Percentiles rank a stretch among this genome's conserved stretches.
These are phyloP conservation scores for Porites lobata DNA, from an alignment of 92 coral and sea anemone genomes.

Conservation along the genomic window DNA sequence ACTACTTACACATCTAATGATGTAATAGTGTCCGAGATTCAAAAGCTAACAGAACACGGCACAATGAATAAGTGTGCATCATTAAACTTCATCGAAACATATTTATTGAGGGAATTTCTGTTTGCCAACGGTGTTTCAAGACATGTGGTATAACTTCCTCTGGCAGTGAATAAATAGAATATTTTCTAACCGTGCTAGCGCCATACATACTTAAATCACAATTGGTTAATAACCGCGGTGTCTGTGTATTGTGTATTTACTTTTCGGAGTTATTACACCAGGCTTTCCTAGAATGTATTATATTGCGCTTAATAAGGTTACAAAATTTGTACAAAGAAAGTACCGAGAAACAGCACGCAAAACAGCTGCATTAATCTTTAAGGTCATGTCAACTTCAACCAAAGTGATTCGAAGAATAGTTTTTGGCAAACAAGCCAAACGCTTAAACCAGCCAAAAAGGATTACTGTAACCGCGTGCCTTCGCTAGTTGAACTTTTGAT, in stretches of 20 bases:
- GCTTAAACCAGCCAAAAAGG: neutral
- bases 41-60: neutral
- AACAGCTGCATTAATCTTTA: neutral
- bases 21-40: neutral
- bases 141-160: neutral
- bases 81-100: neutral
- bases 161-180: neutral
- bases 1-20: neutral
- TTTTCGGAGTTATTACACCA: constrained; percentile 16
- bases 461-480: neutral
- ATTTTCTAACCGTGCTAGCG: constrained; percentile 11
- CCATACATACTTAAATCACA: constrained; percentile 5
- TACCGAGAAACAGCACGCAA: constrained; percentile 39
- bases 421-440: neutral
- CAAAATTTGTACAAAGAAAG: constrained; percentile 6
- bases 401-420: neutral
- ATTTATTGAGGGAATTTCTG: neutral
- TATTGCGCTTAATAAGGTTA: constrained; percentile 27
- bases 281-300: constrained; percentile 24
- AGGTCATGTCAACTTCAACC: neutral
- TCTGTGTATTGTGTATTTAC: constrained; percentile 16
- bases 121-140: neutral
- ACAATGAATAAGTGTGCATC: neutral
- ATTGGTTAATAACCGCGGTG: constrained; percentile 40
- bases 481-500: neutral